Base-by-base conservation (phyloP, 2,888 invertebrate species). In the Poecilus cupreus region DNA sequence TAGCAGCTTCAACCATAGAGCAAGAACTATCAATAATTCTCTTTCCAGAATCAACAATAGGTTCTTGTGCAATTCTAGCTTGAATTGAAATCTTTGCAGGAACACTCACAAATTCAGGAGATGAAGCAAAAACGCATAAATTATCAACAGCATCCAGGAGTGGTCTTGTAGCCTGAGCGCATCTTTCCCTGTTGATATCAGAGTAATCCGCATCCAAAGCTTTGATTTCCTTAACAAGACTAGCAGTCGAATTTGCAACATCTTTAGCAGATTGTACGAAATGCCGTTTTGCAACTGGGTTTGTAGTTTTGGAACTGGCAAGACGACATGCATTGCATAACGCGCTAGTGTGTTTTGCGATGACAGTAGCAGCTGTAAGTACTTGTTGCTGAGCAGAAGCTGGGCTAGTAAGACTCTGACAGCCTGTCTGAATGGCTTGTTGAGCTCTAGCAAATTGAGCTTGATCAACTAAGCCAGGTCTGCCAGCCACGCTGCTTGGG, bases 231-330 rank as follows among this genome's bases (percentile, higher is more conserved):
- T 96, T 97, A 18, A 99, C 98, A 18, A 99, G 92, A 83, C 94
- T 94, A 0, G 98, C 96, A 0, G 99, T 99, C 16, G 96, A 96
- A 89, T 97, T 97, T 72, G 99, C 99, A 1, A 99, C 97, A 86
- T 98, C 98, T 88, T 98, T 98, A 78, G 99, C 99, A 83, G 97
- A 96, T 88, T 98, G 97, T 78, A 99, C 98, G 89, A 99, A 98
- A 89, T 98, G 98, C 37, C 98, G 90, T 90, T 98, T 98, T 80
- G 97, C 97, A 2, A 96, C 95, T 0, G 98, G 96, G 89, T 97
- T 97, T 81, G 92, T 93, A 0, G 97, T 97, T 87, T 96, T 96
- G 83, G 96, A 95, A 32, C 98, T 98, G 0, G 99, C 98, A 76
- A 94, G 93, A 32, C 98, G 93, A 87, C 99, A 99, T 46, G 98